phyloP scores from a whole-genome alignment of 2,888 invertebrate genomes.

The Pristionchus japonicus region DNA sequence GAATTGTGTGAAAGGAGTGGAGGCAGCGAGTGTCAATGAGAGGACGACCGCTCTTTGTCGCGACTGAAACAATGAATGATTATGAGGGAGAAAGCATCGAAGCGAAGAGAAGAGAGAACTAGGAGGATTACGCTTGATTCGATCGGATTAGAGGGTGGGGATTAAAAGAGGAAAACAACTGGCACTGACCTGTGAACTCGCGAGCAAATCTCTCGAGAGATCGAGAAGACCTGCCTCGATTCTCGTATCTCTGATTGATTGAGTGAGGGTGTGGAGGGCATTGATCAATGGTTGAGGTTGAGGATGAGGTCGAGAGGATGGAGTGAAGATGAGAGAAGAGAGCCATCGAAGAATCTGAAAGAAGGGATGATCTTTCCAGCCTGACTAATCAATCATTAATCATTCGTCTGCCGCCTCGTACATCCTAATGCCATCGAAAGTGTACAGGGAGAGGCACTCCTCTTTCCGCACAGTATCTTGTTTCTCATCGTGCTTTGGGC shows the following conservation, averaged over 20 bases:
- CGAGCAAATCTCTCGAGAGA: not conserved
- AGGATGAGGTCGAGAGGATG: conserved; percentile 7
- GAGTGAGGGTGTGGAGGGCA: conserved; percentile 15
- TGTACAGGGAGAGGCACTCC: not conserved
- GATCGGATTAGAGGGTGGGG: not conserved
- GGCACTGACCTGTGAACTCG: not conserved
- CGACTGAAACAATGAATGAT: not conserved
- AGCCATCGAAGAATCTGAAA: conserved; percentile 41
- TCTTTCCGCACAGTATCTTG: not conserved
- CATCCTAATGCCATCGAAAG: not conserved
- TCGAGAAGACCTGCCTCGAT: conserved; percentile 25
- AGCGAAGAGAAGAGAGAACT: not conserved
- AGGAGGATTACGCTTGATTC: not conserved
- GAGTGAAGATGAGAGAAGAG: conserved; percentile 12
- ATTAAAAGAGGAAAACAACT: too few species aligned
- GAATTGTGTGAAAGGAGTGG: conserved; percentile 43
- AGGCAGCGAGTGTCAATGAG: conserved; percentile 21
- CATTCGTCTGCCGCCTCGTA: not conserved
- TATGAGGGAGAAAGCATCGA: not conserved
- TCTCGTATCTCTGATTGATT: not conserved
- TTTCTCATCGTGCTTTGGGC: not conserved
- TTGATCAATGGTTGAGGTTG: conserved; percentile 4
- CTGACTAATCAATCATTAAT: not conserved
- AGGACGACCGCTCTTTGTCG: conserved; percentile 32
- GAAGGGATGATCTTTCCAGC: too few species aligned